Evolutionary conservation across 2,113 vertebrate genomes (phyloP), one percentile per base, ranked within the genome.

Genomic region (Ictidomys tridecemlineatus): DNA sequence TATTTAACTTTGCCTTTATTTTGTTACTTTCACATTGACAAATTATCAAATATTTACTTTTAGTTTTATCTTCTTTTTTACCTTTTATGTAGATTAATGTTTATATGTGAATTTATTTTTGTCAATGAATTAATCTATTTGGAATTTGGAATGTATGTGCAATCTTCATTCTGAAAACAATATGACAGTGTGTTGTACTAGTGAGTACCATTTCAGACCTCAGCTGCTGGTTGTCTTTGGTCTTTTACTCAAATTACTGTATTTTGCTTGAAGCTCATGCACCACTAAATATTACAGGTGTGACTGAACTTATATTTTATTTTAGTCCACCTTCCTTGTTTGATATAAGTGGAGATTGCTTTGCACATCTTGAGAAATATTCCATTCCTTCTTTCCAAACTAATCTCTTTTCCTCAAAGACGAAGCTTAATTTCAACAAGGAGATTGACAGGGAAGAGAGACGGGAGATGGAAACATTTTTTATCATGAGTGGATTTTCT

Each of bases 41-140:
- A 93, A 88, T 91, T 78, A 79, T 32, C 53, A 58, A 78, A 12
- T 87, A 39, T 84, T 93, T 78, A 10, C 85, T 83, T 63, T 94
- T 37, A 83, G 37, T 53, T 78, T 83, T 63, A 28, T 10, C 12
- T 63, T 12, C 5, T 30, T 92, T 83, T 92, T 56, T 2, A 65
- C 10, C 30, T 82, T 89, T 76, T 67, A 63, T n/a, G 48, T n/a
- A 42, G 20, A 72, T 83, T 85, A 18, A 86, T 56, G 90, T 39
- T 37, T 80, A n/a, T 45, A 24, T 5, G 2, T 48, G 14, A 69
- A 61, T 85, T 85, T 88, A 74, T 80, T 73, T 92, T 48, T 85
- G 67, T 80, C 13, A 77, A 28, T 48, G 39, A 92, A 65, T 63
- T 82, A 42, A 16, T 79, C 28, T n/a, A 8, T 20, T 77, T 51